Percentiles rank a stretch among this genome's conserved stretches.
These are phyloP conservation scores for Halisarca cf. caerulea DNA, from an alignment of 37 sponge, comb jelly and placozoan species.

Conservation along the genomic window DNA sequence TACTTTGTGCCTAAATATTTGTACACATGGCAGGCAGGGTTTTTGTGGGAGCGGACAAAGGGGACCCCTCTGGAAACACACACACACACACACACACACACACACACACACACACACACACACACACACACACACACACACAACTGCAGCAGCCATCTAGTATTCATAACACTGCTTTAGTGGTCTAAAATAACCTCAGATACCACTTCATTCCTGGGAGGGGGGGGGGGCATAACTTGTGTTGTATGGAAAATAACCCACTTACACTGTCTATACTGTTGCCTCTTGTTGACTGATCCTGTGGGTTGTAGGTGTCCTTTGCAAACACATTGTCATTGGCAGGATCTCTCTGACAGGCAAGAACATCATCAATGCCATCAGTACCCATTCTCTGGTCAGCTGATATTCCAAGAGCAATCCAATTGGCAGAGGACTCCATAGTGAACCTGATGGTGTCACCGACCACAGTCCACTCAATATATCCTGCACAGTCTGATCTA, in stretches of 20 bases:
- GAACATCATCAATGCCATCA: constrained; percentile 19
- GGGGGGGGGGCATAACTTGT: no score
- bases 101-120: no score
- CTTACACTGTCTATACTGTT: neutral
- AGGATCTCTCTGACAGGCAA: constrained; percentile 7
- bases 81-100: no score
- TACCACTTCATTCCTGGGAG: no score
- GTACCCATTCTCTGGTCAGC: constrained; percentile 19
- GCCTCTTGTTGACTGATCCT: constrained; percentile 1
- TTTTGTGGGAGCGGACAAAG: no score
- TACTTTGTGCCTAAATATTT: no score
- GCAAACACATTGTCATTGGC: neutral
- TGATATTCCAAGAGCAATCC: constrained; percentile 6
- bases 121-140: no score
- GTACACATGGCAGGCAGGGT: no score
- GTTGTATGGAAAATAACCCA: no score
- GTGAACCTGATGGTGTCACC: neutral
- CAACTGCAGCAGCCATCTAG: no score
- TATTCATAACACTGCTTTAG: no score
- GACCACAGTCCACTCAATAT: neutral
- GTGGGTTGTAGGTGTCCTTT: constrained; percentile 21
- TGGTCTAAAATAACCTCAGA: neutral
- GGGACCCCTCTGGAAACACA: no score
- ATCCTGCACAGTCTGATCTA: neutral
- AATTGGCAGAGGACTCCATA: neutral